Percentiles rank a stretch among this genome's conserved stretches.
phyloP scores from a whole-genome alignment of 2,113 vertebrate species.

The Pagrus major region DNA sequence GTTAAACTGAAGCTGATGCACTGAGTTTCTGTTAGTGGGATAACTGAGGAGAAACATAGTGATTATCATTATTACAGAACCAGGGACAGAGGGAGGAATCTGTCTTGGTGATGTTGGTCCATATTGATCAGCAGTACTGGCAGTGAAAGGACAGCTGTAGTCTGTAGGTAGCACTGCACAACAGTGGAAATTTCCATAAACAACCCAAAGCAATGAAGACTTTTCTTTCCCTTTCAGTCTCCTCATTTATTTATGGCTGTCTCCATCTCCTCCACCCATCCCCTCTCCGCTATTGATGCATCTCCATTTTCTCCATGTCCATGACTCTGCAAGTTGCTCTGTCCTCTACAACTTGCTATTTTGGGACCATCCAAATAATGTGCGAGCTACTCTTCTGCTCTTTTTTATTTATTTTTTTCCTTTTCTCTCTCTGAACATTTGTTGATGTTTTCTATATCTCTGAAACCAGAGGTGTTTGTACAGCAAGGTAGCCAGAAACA shows the following conservation, averaged over 20 bases:
- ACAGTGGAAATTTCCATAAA: neutral
- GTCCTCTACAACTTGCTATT: neutral
- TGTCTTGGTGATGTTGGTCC: neutral
- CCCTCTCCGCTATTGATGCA: neutral
- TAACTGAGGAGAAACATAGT: too few species aligned
- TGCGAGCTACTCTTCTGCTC: neutral
- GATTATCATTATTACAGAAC: neutral
- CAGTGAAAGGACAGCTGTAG: neutral
- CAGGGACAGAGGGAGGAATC: neutral
- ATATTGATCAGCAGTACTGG: neutral
- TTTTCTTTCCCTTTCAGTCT: neutral
- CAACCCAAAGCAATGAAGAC: neutral
- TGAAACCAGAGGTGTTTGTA: neutral
- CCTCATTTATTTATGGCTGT: constrained; percentile 1
- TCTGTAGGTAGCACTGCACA: neutral
- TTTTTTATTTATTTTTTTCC: neutral
- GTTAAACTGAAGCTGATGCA: neutral
- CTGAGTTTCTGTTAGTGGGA: neutral
- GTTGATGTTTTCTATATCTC: neutral
- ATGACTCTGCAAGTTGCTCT: neutral
- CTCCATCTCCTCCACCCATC: neutral
- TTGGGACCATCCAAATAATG: neutral
- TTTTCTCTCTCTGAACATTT: neutral
- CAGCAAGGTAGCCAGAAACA: neutral
- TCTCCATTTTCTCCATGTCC: neutral